These are phyloP conservation scores for Agonopterix alstromeriana DNA, from an alignment of 2,888 invertebrate genomes.

Conservation along the genomic window DNA sequence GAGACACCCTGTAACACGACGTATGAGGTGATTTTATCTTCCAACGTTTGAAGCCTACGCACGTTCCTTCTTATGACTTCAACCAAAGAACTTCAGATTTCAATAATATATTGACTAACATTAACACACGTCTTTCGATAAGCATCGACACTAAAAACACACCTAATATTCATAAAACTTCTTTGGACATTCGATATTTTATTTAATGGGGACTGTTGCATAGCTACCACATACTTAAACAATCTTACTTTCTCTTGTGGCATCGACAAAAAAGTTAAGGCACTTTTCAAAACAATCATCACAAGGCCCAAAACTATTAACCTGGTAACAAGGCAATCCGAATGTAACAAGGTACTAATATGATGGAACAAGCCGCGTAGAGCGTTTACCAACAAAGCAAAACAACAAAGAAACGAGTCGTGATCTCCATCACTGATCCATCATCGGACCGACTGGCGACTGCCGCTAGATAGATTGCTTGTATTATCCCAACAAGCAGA, in stretches of 20 bases:
- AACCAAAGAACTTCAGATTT: constrained; percentile 31
- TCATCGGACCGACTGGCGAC: constrained; percentile 45
- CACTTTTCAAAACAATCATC: constrained; percentile 34
- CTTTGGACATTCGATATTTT: neutral
- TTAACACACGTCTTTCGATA: constrained; percentile 33
- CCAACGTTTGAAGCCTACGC: constrained; percentile 59
- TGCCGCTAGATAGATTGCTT: constrained; percentile 59
- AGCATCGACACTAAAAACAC: constrained; percentile 18
- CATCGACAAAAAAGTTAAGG: constrained; percentile 11
- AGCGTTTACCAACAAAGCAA: constrained; percentile 61
- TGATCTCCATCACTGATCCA: constrained; percentile 69
- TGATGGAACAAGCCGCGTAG: constrained; percentile 46
- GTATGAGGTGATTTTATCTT: constrained; percentile 56
- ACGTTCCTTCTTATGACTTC: constrained; percentile 34
- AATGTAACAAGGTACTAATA: constrained; percentile 64
- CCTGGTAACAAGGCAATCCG: constrained; percentile 55
- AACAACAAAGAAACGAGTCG: constrained; percentile 63
- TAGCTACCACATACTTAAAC: neutral
- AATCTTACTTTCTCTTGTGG: constrained; percentile 1
- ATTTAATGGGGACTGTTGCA: neutral
- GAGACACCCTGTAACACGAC: constrained; percentile 56
- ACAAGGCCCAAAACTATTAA: constrained; percentile 45
- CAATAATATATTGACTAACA: constrained; percentile 34
- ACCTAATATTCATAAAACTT: constrained; percentile 8
- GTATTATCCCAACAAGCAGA: constrained; percentile 63